Evolutionary conservation across 2,797 vertebrate species (phyloP).

Genomic region (Chelonia mydas): DNA sequence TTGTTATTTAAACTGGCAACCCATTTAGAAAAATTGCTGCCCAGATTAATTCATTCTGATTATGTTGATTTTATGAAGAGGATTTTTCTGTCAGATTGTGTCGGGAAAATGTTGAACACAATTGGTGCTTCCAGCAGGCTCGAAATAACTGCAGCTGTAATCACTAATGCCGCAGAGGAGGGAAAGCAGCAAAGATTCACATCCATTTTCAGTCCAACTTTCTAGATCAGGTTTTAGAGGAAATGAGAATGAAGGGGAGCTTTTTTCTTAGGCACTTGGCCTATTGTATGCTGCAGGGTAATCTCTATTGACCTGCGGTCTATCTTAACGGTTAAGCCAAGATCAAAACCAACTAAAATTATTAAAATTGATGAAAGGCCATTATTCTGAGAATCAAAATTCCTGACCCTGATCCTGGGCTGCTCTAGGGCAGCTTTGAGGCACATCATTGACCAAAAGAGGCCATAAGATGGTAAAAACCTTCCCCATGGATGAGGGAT

Average conservation of each 20-base stretch:
- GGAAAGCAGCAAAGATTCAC: not conserved
- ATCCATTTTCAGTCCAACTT: not conserved
- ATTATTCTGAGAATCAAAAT: not conserved
- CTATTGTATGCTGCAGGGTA: not conserved
- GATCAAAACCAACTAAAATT: not conserved
- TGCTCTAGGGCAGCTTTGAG: too few relatives aligned
- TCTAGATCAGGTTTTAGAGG: not conserved
- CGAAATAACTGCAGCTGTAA: not conserved
- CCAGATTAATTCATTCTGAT: not conserved
- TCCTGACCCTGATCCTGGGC: not conserved
- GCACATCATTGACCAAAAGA: too few relatives aligned
- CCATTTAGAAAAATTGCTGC: conserved; percentile 23
- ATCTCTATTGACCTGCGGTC: not conserved
- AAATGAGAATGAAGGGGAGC: not conserved
- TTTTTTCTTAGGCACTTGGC: not conserved
- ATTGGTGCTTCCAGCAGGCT: not conserved
- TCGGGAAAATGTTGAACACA: not conserved
- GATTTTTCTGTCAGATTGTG: not conserved
- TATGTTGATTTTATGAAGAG: not conserved
- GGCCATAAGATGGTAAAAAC: not conserved
- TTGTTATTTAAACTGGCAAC: not conserved
- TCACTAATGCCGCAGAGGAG: not conserved
- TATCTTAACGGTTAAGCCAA: not conserved
- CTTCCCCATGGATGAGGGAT: not conserved
- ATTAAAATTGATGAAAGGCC: not conserved